Evolutionary conservation across 1,140 invertebrate genomes (phyloP).

Genomic region (Antheraea pernyi): DNA sequence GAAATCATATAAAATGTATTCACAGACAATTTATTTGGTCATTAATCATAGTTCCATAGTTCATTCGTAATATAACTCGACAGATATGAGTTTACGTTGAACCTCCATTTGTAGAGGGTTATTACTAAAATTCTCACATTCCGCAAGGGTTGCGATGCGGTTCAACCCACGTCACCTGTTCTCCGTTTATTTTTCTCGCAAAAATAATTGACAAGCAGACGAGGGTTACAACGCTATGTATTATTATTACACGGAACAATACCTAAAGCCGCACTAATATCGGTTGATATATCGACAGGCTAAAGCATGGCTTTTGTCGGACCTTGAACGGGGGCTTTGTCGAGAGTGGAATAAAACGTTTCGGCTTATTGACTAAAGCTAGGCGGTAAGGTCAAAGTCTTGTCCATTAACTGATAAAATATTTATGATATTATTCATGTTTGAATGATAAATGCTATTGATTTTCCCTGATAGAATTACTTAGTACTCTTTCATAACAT

Average conservation of each 20-base stretch:
- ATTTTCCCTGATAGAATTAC: neutral
- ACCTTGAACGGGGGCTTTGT: conserved; percentile 4
- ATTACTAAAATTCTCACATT: conserved; percentile 6
- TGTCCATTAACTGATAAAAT: neutral
- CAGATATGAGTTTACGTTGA: neutral
- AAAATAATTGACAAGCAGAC: conserved; percentile 62
- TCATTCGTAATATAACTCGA: neutral
- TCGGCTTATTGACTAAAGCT: neutral
- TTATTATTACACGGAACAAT: conserved; percentile 9
- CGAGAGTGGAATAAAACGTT: conserved; percentile 1
- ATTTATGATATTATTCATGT: neutral
- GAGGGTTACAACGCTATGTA: conserved; percentile 37
- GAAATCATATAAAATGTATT: too few relatives aligned
- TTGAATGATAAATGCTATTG: neutral
- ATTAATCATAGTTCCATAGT: neutral
- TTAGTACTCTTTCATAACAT: too few relatives aligned
- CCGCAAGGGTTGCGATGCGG: conserved; percentile 2
- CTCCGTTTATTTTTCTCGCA: conserved; percentile 27
- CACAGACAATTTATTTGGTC: neutral
- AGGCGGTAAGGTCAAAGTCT: neutral
- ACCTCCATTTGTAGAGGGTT: conserved; percentile 3
- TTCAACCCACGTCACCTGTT: conserved; percentile 40
- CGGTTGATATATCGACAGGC: conserved; percentile 15
- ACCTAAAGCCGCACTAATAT: conserved; percentile 5
- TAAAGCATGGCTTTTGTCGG: conserved; percentile 11